phyloP scores from a whole-genome alignment of 1,140 invertebrate species.

The Spodoptera litura region DNA sequence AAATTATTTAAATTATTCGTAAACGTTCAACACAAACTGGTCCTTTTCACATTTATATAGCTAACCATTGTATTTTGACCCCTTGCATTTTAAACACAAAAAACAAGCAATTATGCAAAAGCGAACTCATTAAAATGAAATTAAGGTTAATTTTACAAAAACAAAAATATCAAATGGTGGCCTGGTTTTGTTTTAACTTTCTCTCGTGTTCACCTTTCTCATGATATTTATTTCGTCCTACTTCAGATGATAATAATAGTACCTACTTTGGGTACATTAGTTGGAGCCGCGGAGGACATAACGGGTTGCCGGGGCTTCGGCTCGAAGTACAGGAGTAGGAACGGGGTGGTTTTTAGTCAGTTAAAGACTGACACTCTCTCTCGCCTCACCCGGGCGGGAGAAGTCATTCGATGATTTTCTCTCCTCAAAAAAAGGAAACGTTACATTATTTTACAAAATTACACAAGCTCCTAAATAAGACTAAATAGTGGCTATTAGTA shows the following conservation, averaged over 20 bases:
- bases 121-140: constrained; percentile 35
- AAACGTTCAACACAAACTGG: constrained; percentile 7
- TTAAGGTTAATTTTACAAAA: constrained; percentile 43
- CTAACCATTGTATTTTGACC: neutral
- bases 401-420: too few relatives aligned
- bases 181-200: constrained; percentile 14
- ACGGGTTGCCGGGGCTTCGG: too few relatives aligned
- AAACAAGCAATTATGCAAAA: constrained; percentile 22
- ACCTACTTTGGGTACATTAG: neutral
- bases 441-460: too few relatives aligned
- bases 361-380: too few relatives aligned
- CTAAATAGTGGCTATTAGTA: too few relatives aligned
- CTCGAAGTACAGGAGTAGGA: too few relatives aligned
- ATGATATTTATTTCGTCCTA: neutral
- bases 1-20: constrained; percentile 23
- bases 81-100: constrained; percentile 28
- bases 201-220: constrained; percentile 13
- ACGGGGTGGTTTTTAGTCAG: too few relatives aligned
- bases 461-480: too few relatives aligned
- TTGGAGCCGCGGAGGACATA: too few relatives aligned
- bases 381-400: too few relatives aligned
- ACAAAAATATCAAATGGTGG: constrained; percentile 23
- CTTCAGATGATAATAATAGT: neutral
- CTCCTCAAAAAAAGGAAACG: too few relatives aligned
- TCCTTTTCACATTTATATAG: neutral